Conservation (phyloP, 2,797 vertebrate genomes). For the Moxostoma hubbsi region DNA sequence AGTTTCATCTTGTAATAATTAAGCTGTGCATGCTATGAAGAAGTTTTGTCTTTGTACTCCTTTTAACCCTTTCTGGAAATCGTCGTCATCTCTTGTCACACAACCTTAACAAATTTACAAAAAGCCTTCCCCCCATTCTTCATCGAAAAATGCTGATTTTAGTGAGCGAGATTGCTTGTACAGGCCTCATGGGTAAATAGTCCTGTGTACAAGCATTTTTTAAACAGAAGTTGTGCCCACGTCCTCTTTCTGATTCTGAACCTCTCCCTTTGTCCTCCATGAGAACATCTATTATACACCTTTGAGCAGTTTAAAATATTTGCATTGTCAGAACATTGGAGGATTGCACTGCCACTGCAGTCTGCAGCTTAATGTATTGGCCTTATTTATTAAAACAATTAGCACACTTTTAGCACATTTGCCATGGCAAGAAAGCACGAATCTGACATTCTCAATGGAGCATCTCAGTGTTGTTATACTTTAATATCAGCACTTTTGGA, state of each 20-base stretch:
- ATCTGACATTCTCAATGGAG: too few species aligned
- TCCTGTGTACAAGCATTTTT: constrained; percentile 8
- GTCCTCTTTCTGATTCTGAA: background rate
- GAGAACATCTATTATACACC: constrained; percentile 9
- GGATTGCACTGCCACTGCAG: constrained; percentile 32
- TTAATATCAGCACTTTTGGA: too few species aligned
- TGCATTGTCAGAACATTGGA: background rate
- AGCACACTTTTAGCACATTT: constrained; percentile 12
- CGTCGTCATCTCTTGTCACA: constrained; percentile 38
- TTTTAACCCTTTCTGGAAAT: constrained; percentile 46
- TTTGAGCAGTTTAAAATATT: constrained; percentile 7
- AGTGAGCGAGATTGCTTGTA: constrained; percentile 14
- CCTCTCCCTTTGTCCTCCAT: background rate
- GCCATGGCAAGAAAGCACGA: background rate
- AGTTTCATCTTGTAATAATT: constrained; percentile 60
- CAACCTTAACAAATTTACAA: constrained; percentile 38
- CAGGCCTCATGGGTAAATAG: background rate
- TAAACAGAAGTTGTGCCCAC: background rate
- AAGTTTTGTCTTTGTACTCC: constrained; percentile 62
- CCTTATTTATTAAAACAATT: constrained; percentile 26
- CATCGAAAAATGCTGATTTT: background rate
- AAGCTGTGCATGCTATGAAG: constrained; percentile 71
- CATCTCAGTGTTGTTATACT: too few species aligned
- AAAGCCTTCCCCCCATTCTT: constrained; percentile 6
- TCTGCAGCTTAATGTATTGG: background rate